Evolutionary conservation across 2,797 vertebrate genomes (phyloP), one percentile per base, ranked within the genome.

Genomic region (Fratercula arctica): DNA sequence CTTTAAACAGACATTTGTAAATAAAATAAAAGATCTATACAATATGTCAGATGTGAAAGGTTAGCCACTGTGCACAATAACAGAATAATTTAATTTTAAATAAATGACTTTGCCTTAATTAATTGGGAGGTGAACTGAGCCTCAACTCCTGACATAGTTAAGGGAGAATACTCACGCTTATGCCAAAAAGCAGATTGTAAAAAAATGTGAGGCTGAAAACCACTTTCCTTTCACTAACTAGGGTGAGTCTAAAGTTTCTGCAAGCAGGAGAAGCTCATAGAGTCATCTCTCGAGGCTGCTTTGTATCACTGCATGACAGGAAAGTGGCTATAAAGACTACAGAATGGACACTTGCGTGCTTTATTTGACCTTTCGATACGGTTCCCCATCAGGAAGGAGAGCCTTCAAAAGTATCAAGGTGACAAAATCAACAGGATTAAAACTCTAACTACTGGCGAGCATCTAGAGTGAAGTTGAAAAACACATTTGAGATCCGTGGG

Each of bases 41-140:
- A 87, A 9, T 87, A 89, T 67, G 39, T 72, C 39, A 26, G 31
- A 89, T 70, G 39, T 83, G 79, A 95, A 95, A 93, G 64, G 76
- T 56, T 67, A 90, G 33, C 50, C 29, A 64, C 68, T 81, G 15
- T 66, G 41, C 43, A 72, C 67, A 87, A 72, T 43, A 78, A 61
- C 18, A 93, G 64, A 96, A 91, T 64, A 91, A 93, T 85, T 85
- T 70, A 10, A 14, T 75, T 82, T 92, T 66, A 69, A 90, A 56
- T 75, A 89, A 76, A 60, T 68, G 7, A 33, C 43, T 57, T 54
- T 87, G 31, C 43, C 39, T 87, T 95, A 87, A 89, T 94, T 93
- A 95, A 86, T 95, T 84, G 81, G 46, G 66, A 90, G 54, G 63
- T 77, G 70, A 96, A 88, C 33, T 87, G 54, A 88, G 20, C 39